phyloP scores from a whole-genome alignment of 2,888 invertebrate species.

The Thysanoteuthis rhombus region DNA sequence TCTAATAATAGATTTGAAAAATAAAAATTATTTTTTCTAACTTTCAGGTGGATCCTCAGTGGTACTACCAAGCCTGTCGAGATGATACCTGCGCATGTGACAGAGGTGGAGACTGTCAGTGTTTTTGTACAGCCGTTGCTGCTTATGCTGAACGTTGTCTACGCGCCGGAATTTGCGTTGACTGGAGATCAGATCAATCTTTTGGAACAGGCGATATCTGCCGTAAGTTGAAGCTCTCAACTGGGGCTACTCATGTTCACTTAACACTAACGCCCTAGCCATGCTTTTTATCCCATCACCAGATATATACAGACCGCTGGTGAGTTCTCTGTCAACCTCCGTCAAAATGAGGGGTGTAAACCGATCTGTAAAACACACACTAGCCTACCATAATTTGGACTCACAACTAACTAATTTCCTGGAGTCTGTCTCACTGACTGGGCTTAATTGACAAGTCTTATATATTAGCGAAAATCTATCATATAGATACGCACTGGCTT shows the following conservation, averaged over 20 bases:
- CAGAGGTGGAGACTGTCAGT: conserved; percentile 40
- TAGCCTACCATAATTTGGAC: too few relatives aligned
- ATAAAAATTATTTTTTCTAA: neutral
- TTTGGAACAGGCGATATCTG: neutral
- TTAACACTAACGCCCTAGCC: neutral
- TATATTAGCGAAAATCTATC: too few relatives aligned
- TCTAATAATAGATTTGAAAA: too few relatives aligned
- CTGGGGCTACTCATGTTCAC: neutral
- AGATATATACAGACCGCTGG: too few relatives aligned
- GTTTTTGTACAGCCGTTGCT: conserved; percentile 39
- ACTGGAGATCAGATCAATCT: conserved; percentile 38
- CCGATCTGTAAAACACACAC: too few relatives aligned
- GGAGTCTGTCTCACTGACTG: too few relatives aligned
- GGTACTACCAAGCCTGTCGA: conserved; percentile 38
- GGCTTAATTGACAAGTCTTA: too few relatives aligned
- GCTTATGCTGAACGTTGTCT: conserved; percentile 36
- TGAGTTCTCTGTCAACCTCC: too few relatives aligned
- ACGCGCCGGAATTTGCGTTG: conserved; percentile 35
- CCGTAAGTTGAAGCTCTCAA: neutral
- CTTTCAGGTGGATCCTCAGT: conserved; percentile 33
- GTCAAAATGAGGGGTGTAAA: too few relatives aligned
- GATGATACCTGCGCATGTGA: conserved; percentile 39
- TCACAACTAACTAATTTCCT: too few relatives aligned
- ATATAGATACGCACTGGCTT: too few relatives aligned
- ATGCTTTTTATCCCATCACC: too few relatives aligned